Base-by-base conservation (phyloP, 30 jellyfish, hydroid and myxozoan species). In the Mastigias papua region DNA sequence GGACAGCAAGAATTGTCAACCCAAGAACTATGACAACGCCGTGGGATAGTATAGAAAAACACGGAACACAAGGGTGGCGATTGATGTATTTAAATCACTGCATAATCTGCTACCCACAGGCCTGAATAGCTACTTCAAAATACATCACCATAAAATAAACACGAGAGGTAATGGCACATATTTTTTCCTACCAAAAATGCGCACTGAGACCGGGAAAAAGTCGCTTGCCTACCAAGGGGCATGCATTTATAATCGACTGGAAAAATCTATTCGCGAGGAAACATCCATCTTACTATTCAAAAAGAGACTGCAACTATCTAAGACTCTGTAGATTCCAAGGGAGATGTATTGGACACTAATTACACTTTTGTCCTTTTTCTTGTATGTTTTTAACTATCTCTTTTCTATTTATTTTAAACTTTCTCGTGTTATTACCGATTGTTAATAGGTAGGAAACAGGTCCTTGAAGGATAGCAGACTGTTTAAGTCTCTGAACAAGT, bases 1-100 rank as follows among this genome's bases (percentile, higher is more conserved):
- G 97, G 81, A 86, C 94, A 69, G 87, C 93, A 49, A 90, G 74
- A 74, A 60, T 63, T 69, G 90, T 90, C 78, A 67, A 32, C 82
- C 69, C 73, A 42, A 86, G 84, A 20, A 84, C 79, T 37, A 73
- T 66, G 42, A 37, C 62, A 62, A 60, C 78, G 82, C 1, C 64
- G 54, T 88, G 96, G 96, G 91, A 80, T 48, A 76, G 92, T 33
- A 78, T 88, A 50, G 92, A 76, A 67, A 69, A 77, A 80, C 68
- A 76, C 96, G 73, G 71, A 82, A 49, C 87, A 69, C 86, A 69
- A 82, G 86, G 86, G 76, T 77, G 50, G 92, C 91, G 76, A 76
- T 58, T 67, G 92, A 88, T 32, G 92, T 77, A 79, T 78, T 88
- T 79, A 88, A 76, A 76, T 73, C 91, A n/a, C n/a, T n/a, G n/a